Evolutionary conservation across 2,113 vertebrate species (phyloP), one percentile per base, ranked within the genome.

Genomic region (Mormoops blainvillei): DNA sequence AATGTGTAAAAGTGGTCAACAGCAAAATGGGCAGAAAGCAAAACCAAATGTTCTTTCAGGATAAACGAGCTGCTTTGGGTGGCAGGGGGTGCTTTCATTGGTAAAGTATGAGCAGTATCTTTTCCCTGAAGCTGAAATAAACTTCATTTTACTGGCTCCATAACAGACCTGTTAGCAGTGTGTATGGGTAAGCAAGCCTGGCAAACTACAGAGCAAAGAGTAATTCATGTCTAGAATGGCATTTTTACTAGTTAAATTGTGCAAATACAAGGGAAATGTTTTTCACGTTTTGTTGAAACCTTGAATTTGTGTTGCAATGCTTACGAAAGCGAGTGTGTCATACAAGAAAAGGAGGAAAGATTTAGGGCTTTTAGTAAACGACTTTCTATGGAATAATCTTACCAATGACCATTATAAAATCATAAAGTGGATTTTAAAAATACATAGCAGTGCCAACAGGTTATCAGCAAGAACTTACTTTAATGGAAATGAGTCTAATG

Each of bases 1-100:
- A 98, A 98, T 96, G 98, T 99, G 98, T 98, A 97, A 98, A 99
- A 98, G 98, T 98, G 98, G 98, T 98, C 98, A 98, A 98, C 97
- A 99, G 98, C 97, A 97, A 97, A 98, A 96, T 89, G 96, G 98
- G 74, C 41, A 56, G 41, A 88, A 89, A 97, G 95, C 73, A 94
- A 97, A 95, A 82, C 85, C 94, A 91, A 8, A 63, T 14, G 82
- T 89, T 95, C 96, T 94, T 91, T 80, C 4, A 45, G 89, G 94
- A 73, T 88, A 91, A 96, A 43, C 76, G 52, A 50, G 81, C 92
- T 94, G 96, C 95, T 97, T 85, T 74, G 76, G 1, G 1, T 58
- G 83, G 93, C 87, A 89, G 95, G 91, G 94, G 76, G 77, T 41
- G 94, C 94, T 73, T 45, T 87, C 54, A 38, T 19, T 63, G 91